These are phyloP conservation scores for Mizuhopecten yessoensis DNA, from an alignment of 1,140 invertebrate species.

Conservation along the genomic window DNA sequence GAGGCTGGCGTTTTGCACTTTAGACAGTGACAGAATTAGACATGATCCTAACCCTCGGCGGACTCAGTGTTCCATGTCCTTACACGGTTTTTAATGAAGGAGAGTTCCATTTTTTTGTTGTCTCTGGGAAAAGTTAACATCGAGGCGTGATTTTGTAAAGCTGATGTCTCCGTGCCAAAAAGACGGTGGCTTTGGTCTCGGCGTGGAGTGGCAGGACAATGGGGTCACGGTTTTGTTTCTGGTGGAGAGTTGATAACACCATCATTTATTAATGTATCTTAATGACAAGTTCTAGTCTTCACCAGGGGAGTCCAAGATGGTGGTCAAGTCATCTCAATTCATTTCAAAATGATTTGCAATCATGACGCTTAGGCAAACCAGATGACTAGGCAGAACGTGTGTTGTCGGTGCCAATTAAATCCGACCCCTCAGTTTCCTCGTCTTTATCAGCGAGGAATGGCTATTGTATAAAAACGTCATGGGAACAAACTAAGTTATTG, in stretches of 20 bases:
- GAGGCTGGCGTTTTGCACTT: neutral
- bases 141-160: neutral
- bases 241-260: neutral
- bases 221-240: conserved; percentile 1
- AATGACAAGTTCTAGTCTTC: conserved; percentile 10
- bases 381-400: neutral
- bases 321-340: conserved; percentile 14
- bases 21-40: neutral
- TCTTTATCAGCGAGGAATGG: too few species aligned
- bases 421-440: neutral
- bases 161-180: neutral
- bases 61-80: neutral
- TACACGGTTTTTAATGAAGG: neutral
- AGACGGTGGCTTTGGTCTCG: neutral
- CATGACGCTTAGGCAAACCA: neutral
- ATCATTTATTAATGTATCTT: neutral
- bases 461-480: too few species aligned
- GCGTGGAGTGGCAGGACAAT: neutral
- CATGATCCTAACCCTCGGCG: neutral
- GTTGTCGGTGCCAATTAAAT: neutral
- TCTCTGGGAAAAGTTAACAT: conserved; percentile 4
- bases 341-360: conserved; percentile 3
- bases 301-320: conserved; percentile 19
- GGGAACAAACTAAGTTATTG: too few species aligned
- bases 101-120: neutral